Base-by-base conservation (phyloP, 2,113 vertebrate species). In the Pomatorhinus ruficollis region DNA sequence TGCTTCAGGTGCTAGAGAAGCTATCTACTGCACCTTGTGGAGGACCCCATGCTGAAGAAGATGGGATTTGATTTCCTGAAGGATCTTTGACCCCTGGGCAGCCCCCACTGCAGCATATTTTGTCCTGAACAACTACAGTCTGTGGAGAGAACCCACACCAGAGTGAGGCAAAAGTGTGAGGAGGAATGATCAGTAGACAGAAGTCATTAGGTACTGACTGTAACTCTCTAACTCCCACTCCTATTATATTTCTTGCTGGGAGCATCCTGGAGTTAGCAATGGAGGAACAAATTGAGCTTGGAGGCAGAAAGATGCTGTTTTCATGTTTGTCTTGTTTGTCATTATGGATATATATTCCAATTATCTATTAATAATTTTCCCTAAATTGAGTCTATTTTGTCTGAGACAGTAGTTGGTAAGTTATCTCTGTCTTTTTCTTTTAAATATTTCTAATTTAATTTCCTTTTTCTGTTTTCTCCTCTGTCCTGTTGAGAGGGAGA, bases 181-280 rank as follows among this genome's bases (percentile, higher is more conserved):
- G 15, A 82, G 12, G 25, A 72, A 63, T 30, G 15, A 53, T 21
- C 5, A 10, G 16, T 6, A 21, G 42, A 56, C 16, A 57, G 30
- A 53, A 57, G 30, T 5, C 0, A 0, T 42, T 56, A 50, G 5
- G 30, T 45, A 35, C 21, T 56, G 21, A 23, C 21, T 5, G 1
- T n/a, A 78, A 42, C 14, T 15, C 12, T 68, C 53, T 40, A 52
- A 18, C 28, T 82, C 25, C 12, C 24, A 60, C 15, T 11, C 2
- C 18, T 24, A 16, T 12, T 33, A 2, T 13, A 7, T 16, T 69
- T 20, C 24, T 61, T 57, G 5, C 6, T 31, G 7, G 21, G 7
- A 27, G 14, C 19, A 30, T 49, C 22, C 13, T 60, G 40, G 6
- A 70, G 22, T 6, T 39, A 33, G 5, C 18, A 75, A 6, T 17